Percentiles rank a stretch among this genome's conserved stretches.
Conservation (phyloP, 2,113 vertebrate species). For the Acrocephalus kingi region DNA sequence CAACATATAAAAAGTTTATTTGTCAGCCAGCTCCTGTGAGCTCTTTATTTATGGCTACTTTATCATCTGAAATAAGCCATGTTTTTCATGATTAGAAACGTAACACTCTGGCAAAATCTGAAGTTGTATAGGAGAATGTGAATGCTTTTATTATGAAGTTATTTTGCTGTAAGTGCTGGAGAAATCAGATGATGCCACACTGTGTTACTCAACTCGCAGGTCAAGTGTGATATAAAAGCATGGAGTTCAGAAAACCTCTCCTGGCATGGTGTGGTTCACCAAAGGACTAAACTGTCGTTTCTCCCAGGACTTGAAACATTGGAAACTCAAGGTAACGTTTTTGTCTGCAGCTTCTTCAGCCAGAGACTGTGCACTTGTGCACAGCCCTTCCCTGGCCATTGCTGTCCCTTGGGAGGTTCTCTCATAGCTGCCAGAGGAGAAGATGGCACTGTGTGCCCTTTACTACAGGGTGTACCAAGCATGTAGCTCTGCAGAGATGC, state of each 20-base stretch:
- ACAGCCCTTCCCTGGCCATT: neutral
- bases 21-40: neutral
- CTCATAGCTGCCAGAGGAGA: neutral
- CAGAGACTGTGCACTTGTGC: too few species aligned
- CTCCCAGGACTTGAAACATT: neutral
- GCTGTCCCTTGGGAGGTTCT: neutral
- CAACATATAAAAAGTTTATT: constrained; percentile 45
- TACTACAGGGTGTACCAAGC: neutral
- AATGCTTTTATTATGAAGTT: neutral
- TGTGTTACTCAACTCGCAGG: neutral
- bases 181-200: neutral
- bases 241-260: neutral
- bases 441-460: neutral
- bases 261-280: neutral
- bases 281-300: neutral
- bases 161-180: neutral
- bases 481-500: neutral
- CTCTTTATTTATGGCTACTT: constrained; percentile 21
- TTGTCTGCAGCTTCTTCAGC: neutral
- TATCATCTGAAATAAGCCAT: constrained; percentile 16
- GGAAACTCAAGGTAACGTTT: neutral
- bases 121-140: neutral
- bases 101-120: neutral
- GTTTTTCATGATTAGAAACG: constrained; percentile 24
- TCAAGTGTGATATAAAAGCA: neutral